Conservation (phyloP, 2,888 invertebrate species). For the Cosmia pyralina region DNA sequence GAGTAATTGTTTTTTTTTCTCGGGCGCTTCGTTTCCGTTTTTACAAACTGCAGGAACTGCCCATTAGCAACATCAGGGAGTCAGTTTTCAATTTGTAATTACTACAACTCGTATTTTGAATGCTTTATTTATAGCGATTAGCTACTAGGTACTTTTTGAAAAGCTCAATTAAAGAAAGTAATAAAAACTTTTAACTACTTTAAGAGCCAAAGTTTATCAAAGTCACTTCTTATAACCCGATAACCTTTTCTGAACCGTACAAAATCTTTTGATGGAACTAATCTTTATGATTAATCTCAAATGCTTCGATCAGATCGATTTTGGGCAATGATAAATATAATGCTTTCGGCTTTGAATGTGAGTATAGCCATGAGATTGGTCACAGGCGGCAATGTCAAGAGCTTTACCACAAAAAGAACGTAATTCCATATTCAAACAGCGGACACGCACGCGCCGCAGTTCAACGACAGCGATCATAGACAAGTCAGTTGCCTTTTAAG, state of each 20-base stretch:
- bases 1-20: constrained; percentile 67
- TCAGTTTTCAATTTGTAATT: constrained; percentile 44
- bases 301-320: constrained; percentile 72
- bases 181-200: constrained; percentile 49
- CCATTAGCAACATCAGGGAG: constrained; percentile 54
- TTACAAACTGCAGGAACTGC: constrained; percentile 57
- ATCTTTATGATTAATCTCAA: constrained; percentile 72
- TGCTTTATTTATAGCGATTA: not conserved
- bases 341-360: constrained; percentile 66
- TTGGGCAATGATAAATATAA: constrained; percentile 73
- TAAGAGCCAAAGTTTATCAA: constrained; percentile 58
- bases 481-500: constrained; percentile 85
- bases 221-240: constrained; percentile 59
- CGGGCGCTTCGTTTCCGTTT: constrained; percentile 64
- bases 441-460: constrained; percentile 79
- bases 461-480: constrained; percentile 85
- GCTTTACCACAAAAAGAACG: constrained; percentile 81
- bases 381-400: constrained; percentile 86
- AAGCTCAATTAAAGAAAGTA: constrained; percentile 47
- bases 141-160: not conserved
- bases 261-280: constrained; percentile 70
- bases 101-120: not conserved
- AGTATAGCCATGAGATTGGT: constrained; percentile 74
- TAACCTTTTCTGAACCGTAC: constrained; percentile 72
- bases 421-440: constrained; percentile 84